phyloP scores from a whole-genome alignment of 1,140 invertebrate genomes.

The Leptinotarsa lineolata region DNA sequence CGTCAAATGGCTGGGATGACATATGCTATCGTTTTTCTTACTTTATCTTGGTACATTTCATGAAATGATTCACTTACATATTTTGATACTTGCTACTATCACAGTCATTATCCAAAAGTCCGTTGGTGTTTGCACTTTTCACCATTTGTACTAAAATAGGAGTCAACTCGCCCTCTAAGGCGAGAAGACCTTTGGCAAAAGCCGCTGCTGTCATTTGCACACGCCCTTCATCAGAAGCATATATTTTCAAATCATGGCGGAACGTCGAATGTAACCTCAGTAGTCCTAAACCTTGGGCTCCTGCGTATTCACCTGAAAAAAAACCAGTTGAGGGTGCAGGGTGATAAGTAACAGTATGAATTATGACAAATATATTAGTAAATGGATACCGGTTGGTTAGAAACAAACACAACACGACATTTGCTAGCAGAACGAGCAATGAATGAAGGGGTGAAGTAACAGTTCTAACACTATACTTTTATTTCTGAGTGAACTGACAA shows the following conservation, averaged over 20 bases:
- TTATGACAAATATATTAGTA: too few species aligned
- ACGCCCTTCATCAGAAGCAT: slow-evolving; percentile 97
- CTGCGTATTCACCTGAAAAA: slow-evolving; percentile 79
- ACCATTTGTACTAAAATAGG: slow-evolving; percentile 99
- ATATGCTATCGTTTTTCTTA: too few species aligned
- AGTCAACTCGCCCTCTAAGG: slow-evolving; percentile 96
- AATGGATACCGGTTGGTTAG: too few species aligned
- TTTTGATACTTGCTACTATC: slow-evolving; percentile 95
- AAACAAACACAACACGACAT: too few species aligned
- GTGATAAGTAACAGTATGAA: too few species aligned
- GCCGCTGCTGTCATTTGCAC: slow-evolving; percentile 99
- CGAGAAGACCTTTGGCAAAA: slow-evolving; percentile 96
- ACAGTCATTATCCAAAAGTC: slow-evolving; percentile 95
- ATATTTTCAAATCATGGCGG: slow-evolving; percentile 98
- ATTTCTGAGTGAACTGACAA: too few species aligned
- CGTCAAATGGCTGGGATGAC: too few species aligned
- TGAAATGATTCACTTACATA: slow-evolving; percentile 69
- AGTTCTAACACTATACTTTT: too few species aligned
- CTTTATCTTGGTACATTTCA: too few species aligned
- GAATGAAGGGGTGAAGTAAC: too few species aligned
- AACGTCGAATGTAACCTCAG: slow-evolving; percentile 96
- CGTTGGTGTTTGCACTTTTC: slow-evolving; percentile 98
- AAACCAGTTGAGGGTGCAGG: background rate
- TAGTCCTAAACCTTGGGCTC: slow-evolving; percentile 89
- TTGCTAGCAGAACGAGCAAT: too few species aligned